Conservation (phyloP, 2,113 vertebrate genomes). For the Psettodes erumei region DNA sequence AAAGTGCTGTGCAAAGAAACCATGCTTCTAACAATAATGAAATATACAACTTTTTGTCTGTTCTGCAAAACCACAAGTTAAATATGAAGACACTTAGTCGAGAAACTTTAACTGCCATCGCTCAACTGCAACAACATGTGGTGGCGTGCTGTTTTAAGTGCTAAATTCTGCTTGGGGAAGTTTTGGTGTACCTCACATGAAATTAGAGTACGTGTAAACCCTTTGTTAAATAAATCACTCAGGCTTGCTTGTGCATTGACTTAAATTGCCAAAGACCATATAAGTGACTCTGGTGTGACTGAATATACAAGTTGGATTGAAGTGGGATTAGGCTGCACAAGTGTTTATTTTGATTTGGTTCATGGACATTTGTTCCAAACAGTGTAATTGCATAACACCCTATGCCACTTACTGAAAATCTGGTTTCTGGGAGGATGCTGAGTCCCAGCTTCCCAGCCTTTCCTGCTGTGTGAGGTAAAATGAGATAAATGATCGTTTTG, state of each 20-base stretch:
- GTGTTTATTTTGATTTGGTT: constrained; percentile 48
- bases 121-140: not conserved
- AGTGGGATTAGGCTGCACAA: not conserved
- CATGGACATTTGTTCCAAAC: constrained; percentile 21
- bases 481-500: constrained; percentile 12
- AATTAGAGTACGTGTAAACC: not conserved
- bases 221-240: not conserved
- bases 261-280: constrained; percentile 2
- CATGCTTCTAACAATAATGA: not conserved
- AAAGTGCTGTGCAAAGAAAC: not conserved
- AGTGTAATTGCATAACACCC: constrained; percentile 11
- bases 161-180: too few relatives aligned
- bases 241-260: not conserved
- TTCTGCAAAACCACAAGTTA: too few relatives aligned
- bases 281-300: not conserved
- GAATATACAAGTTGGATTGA: constrained; percentile 10
- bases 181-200: not conserved
- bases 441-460: not conserved
- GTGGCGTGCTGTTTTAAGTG: not conserved
- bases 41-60: not conserved
- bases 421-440: constrained; percentile 32
- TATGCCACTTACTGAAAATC: constrained; percentile 39
- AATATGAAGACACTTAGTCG: not conserved
- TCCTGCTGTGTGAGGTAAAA: constrained; percentile 23
- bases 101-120: not conserved